Conservation (phyloP, 92 coral and sea anemone genomes). For the Porites divaricata region DNA sequence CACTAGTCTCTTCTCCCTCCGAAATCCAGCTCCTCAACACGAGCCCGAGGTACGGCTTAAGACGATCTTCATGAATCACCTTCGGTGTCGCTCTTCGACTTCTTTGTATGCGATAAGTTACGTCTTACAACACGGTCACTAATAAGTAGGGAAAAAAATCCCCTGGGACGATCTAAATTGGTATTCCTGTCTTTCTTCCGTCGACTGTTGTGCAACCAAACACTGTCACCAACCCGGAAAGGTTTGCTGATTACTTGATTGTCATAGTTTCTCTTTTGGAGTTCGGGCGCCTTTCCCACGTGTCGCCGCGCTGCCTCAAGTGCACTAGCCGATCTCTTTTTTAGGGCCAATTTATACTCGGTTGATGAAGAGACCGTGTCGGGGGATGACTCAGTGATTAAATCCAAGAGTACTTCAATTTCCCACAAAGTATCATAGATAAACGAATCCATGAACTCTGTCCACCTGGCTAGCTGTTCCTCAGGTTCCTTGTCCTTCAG, state of each 20-base stretch:
- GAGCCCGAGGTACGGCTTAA: constrained; percentile 62
- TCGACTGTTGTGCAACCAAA: constrained; percentile 67
- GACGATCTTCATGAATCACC: constrained; percentile 24
- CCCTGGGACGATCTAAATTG: constrained; percentile 63
- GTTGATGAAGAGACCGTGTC: too few relatives aligned
- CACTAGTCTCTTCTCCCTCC: too few relatives aligned
- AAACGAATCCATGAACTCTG: too few relatives aligned
- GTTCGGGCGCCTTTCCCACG: background rate
- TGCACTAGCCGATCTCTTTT: background rate
- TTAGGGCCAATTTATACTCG: constrained; percentile 17
- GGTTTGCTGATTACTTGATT: constrained; percentile 43
- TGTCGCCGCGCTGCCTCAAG: too few relatives aligned
- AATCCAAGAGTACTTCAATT: constrained; percentile 56
- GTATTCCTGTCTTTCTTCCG: constrained; percentile 50
- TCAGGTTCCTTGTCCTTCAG: constrained; percentile 29
- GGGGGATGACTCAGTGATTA: constrained; percentile 6
- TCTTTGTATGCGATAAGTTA: constrained; percentile 54
- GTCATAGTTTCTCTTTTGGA: constrained; percentile 38
- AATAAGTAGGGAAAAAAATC: constrained; percentile 58
- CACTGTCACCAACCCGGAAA: constrained; percentile 66
- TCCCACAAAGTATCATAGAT: background rate
- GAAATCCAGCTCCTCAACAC: constrained; percentile 43
- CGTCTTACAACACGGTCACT: constrained; percentile 56
- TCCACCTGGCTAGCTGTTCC: constrained; percentile 17
- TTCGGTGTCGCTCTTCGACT: constrained; percentile 34